phyloP scores from a whole-genome alignment of 2,113 vertebrate genomes.

The Festucalex cinctus region DNA sequence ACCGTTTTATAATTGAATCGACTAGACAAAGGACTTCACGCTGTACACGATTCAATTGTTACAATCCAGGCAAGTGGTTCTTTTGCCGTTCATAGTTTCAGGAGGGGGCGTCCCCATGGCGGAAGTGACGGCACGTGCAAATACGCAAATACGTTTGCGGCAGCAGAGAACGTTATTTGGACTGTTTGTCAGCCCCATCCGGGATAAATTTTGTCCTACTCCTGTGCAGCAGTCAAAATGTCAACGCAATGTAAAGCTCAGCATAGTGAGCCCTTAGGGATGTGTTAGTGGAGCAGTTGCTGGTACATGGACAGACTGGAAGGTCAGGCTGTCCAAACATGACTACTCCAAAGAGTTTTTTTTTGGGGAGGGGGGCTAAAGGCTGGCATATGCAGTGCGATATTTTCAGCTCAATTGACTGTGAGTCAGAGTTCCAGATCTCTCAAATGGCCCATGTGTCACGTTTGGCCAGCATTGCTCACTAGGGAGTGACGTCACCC shows the following conservation, averaged over 20 bases:
- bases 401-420: constrained; percentile 71
- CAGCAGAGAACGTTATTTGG: neutral
- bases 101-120: no score
- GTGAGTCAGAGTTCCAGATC: constrained; percentile 56
- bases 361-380: constrained; percentile 17
- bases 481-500: constrained; percentile 53
- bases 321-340: constrained; percentile 55
- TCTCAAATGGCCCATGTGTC: constrained; percentile 43
- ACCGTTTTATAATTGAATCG: no score
- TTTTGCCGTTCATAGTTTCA: no score
- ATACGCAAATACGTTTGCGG: no score
- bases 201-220: neutral
- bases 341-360: constrained; percentile 53
- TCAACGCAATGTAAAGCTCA: neutral
- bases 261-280: constrained; percentile 10
- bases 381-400: constrained; percentile 52
- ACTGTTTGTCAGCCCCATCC: neutral
- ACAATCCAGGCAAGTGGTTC: no score
- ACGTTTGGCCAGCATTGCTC: constrained; percentile 45
- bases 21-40: no score
- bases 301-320: constrained; percentile 30
- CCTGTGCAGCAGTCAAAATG: neutral
- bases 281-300: constrained; percentile 23
- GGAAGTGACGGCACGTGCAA: no score
- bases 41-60: no score